A percentile compares a stretch with the other conserved stretches of the same genome.
Conservation (phyloP, 1,140 invertebrate species). For the Drosophila suzukii region DNA sequence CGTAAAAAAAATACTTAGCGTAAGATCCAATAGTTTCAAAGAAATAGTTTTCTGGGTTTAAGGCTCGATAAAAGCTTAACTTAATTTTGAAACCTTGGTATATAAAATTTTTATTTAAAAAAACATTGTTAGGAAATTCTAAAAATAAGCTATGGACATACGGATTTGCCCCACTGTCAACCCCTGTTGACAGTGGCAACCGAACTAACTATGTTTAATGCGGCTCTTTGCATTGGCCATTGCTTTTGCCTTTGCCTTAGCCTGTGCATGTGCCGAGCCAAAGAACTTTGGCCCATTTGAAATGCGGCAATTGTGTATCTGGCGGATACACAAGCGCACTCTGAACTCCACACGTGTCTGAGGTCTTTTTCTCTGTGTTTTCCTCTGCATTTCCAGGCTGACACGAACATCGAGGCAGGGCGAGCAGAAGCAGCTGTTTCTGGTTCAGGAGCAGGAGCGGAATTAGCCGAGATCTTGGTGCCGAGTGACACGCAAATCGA, state of each 20-base stretch:
- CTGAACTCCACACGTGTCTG: slow-evolving; percentile 71
- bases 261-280: neutral
- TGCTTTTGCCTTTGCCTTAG: slow-evolving; percentile 36
- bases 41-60: too few relatives aligned
- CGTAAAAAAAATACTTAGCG: too few relatives aligned
- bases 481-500: slow-evolving; percentile 82
- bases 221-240: slow-evolving; percentile 36
- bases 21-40: too few relatives aligned
- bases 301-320: slow-evolving; percentile 58
- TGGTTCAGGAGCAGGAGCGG: slow-evolving; percentile 15
- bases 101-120: neutral
- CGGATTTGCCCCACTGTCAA: slow-evolving; percentile 14
- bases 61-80: too few relatives aligned
- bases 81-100: too few relatives aligned
- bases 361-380: slow-evolving; percentile 8
- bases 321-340: slow-evolving; percentile 45
- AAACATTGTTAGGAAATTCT: neutral
- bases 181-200: slow-evolving; percentile 37
- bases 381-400: slow-evolving; percentile 35
- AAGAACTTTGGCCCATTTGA: slow-evolving; percentile 64
- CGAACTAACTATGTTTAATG: slow-evolving; percentile 52
- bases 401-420: slow-evolving; percentile 51
- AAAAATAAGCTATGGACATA: too few relatives aligned
- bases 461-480: slow-evolving; percentile 79
- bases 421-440: slow-evolving; percentile 50